Conservation (phyloP, 2,888 invertebrate genomes). For the Myopa testacea region DNA sequence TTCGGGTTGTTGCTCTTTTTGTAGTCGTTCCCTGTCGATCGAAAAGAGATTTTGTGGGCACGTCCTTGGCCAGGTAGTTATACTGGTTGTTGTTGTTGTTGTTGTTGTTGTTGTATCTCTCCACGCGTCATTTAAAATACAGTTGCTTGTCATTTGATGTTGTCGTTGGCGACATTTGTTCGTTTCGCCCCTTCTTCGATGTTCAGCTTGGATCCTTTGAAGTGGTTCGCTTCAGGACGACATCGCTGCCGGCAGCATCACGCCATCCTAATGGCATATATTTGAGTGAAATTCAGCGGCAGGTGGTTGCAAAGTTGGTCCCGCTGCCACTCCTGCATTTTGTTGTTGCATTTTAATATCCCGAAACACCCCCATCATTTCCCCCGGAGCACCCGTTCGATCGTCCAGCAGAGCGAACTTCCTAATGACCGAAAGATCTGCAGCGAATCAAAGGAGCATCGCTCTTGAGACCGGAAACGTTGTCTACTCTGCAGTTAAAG, state of each 20-base stretch:
- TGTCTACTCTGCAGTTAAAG: too few species aligned
- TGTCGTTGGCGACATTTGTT: constrained; percentile 53
- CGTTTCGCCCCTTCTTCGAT: background rate
- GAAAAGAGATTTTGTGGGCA: constrained; percentile 31
- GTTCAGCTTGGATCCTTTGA: background rate
- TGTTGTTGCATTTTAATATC: background rate
- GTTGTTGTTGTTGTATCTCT: constrained; percentile 43
- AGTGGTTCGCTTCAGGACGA: background rate
- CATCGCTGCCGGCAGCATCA: background rate
- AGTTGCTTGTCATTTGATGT: constrained; percentile 65
- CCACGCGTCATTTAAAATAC: constrained; percentile 63
- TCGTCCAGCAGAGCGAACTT: too few species aligned
- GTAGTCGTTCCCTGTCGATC: constrained; percentile 4
- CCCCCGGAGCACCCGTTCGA: too few species aligned
- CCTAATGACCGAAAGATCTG: too few species aligned
- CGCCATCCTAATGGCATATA: background rate
- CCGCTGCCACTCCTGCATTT: background rate
- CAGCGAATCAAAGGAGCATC: too few species aligned
- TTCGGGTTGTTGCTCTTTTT: constrained; percentile 13
- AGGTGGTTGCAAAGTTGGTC: background rate
- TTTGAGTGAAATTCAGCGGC: background rate
- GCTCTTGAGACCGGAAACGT: too few species aligned
- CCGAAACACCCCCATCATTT: too few species aligned
- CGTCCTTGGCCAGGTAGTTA: background rate
- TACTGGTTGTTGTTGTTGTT: background rate